These are phyloP conservation scores for Rhopilema esculentum DNA, from an alignment of 30 jellyfish, hydroid and myxozoan species.

Conservation along the genomic window DNA sequence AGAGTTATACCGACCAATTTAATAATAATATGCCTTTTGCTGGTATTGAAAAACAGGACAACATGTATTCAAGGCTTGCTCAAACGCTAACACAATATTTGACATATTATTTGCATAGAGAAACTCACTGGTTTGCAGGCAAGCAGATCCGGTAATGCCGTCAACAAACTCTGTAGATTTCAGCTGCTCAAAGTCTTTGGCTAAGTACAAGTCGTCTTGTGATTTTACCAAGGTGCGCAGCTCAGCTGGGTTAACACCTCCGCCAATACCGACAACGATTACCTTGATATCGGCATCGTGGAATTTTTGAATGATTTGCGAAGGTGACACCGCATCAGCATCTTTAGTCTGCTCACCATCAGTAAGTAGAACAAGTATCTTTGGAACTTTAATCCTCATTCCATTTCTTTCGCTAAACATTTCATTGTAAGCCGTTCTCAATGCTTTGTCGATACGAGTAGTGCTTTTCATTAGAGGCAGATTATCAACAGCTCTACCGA, in stretches of 20 bases:
- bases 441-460: slow-evolving; percentile 72
- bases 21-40: too few relatives aligned
- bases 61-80: too few relatives aligned
- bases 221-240: slow-evolving; percentile 37
- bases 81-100: background rate
- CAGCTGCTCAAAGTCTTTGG: slow-evolving; percentile 62
- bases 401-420: slow-evolving; percentile 68
- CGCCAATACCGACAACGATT: slow-evolving; percentile 70
- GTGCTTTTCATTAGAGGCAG: slow-evolving; percentile 64
- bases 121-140: slow-evolving; percentile 22
- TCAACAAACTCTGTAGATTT: slow-evolving; percentile 50
- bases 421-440: slow-evolving; percentile 45
- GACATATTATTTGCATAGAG: background rate
- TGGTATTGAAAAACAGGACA: too few relatives aligned
- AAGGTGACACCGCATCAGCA: slow-evolving; percentile 66
- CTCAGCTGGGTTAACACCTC: slow-evolving; percentile 40
- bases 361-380: slow-evolving; percentile 59
- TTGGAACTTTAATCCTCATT: slow-evolving; percentile 55
- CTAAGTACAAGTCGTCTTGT: slow-evolving; percentile 44
- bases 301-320: slow-evolving; percentile 47
- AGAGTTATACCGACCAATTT: too few relatives aligned
- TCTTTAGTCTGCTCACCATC: slow-evolving; percentile 76
- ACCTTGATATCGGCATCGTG: slow-evolving; percentile 71
- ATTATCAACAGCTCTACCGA: slow-evolving; percentile 52
- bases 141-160: slow-evolving; percentile 43